These are phyloP conservation scores for Fulica atra DNA, from an alignment of 2,113 vertebrate species.

Conservation along the genomic window DNA sequence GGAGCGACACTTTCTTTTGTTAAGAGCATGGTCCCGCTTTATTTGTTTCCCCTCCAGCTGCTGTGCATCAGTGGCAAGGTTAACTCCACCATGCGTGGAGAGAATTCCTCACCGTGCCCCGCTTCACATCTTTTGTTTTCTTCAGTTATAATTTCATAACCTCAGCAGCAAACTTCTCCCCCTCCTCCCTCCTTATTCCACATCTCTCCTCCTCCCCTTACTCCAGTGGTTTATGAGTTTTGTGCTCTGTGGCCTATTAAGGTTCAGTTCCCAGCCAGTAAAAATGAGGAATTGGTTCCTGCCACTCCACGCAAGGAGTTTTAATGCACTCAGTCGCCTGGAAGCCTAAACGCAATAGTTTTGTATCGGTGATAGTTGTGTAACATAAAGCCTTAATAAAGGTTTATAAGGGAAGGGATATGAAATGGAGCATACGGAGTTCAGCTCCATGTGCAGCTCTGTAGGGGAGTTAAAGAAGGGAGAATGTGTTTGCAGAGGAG, in stretches of 20 bases:
- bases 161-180: conserved; percentile 29
- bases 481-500: background rate
- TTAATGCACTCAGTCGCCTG: conserved; percentile 68
- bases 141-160: conserved; percentile 36
- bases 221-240: conserved; percentile 67
- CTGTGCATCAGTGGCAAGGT: background rate
- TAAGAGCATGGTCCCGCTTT: background rate
- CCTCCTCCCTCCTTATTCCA: background rate
- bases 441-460: background rate
- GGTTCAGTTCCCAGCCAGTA: conserved; percentile 68
- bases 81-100: background rate
- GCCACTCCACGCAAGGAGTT: conserved; percentile 68
- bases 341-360: conserved; percentile 69
- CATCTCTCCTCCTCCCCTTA: conserved; percentile 34
- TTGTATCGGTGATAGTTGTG: conserved; percentile 70
- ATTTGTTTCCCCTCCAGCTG: conserved; percentile 3
- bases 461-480: background rate
- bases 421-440: conserved; percentile 5
- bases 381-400: conserved; percentile 76
- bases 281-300: conserved; percentile 74
- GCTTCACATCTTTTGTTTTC: background rate
- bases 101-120: background rate
- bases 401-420: conserved; percentile 63
- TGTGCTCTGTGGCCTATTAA: conserved; percentile 70
- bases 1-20: background rate